Base-by-base conservation (phyloP, 1,140 invertebrate species). In the Drosophila ambigua region DNA sequence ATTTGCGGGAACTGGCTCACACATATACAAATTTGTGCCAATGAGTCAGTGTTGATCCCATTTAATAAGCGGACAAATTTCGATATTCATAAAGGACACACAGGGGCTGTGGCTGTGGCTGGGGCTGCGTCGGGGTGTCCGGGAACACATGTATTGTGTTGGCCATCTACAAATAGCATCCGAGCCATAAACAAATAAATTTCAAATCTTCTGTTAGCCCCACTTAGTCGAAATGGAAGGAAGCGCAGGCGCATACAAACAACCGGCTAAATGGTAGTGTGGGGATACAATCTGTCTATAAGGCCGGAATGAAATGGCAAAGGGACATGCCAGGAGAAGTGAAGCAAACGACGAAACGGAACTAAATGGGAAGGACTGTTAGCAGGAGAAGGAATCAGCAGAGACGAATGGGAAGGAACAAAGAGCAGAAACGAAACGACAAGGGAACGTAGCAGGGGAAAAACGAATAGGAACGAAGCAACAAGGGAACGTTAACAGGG, bases 221-320 rank as follows among this genome's bases (percentile, higher is more conserved):
- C 20, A 43, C 44, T 43, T 23, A 23, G 11, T 13, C 26, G 13
- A 51, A 24, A 20, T 4, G 31, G 26, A 50, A 1, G 4, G 31
- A 24, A 20, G 81, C 72, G 72, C 81, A 87, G 72, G 82, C 81
- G 81, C 81, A 81, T 35, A 23, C 31, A 76, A 76, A 23, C 49
- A 52, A 65, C 77, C 69, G 62, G 78, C 60, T 50, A 20, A 26
- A 13, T 44, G 8, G n/a, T 11, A 54, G 50, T 59, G 28, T 24
- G 39, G n/a, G 35, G 43, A 20, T 20, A 20, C 20, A 20, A 20
- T 49, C 43, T 35, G 35, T 39, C 35, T 39, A 39, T 39, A 39
- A 50, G 35, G 7, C 6, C 13, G 60, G 57, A 51, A 26, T 8
- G 43, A 41, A 28, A 9, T 39, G 63, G 16, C 39, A 69, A 55